These are phyloP conservation scores for Bettongia penicillata DNA, from an alignment of 2,113 vertebrate species.

Conservation along the genomic window DNA sequence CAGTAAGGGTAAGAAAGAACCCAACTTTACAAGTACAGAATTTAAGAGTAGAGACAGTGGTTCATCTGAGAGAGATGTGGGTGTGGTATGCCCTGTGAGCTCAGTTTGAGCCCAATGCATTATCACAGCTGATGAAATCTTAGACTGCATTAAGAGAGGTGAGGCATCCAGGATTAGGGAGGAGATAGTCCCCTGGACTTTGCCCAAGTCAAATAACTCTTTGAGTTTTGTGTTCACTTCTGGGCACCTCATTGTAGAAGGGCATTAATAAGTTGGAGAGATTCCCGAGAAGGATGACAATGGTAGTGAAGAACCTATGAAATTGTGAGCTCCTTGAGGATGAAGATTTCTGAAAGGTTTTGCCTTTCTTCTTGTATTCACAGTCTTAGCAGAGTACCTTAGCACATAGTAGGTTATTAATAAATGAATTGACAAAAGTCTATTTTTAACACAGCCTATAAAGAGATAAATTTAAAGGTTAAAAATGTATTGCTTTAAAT, in stretches of 20 bases:
- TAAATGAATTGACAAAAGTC: constrained; percentile 5
- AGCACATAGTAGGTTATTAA: not conserved
- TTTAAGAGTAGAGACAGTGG: no score
- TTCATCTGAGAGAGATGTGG: no score
- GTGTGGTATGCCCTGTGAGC: no score
- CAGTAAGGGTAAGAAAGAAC: no score
- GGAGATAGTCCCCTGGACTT: no score
- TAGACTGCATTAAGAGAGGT: no score
- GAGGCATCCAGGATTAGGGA: no score
- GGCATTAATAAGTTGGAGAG: not conserved
- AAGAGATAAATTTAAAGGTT: constrained; percentile 17
- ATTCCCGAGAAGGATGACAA: not conserved
- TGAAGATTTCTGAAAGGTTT: not conserved
- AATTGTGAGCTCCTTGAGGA: not conserved
- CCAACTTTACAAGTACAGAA: no score
- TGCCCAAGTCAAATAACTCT: no score
- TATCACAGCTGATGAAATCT: no score
- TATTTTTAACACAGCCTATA: not conserved
- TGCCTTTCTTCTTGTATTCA: no score
- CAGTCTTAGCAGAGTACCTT: not conserved
- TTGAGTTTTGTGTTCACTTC: not conserved
- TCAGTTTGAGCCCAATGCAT: no score
- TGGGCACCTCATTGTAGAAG: not conserved
- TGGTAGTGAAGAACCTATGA: not conserved
- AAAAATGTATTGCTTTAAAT: not conserved